phyloP scores from a whole-genome alignment of 2,888 invertebrate genomes.

The Protonemura montana region DNA sequence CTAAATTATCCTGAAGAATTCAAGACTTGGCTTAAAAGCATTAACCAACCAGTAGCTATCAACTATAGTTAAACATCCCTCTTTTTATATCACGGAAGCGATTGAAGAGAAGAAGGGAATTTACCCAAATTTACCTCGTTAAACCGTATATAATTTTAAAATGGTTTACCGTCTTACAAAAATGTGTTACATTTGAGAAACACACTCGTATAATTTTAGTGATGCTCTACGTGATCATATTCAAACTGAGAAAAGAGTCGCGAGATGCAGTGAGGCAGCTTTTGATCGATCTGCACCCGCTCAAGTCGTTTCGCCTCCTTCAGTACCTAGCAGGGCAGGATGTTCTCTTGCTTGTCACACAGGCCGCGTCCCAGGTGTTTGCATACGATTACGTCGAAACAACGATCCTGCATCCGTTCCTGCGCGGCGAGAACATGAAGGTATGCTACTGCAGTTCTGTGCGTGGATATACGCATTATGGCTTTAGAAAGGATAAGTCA shows the following conservation, averaged over 20 bases:
- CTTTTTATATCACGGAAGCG: too few relatives aligned
- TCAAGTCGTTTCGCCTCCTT: background rate
- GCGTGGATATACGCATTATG: too few relatives aligned
- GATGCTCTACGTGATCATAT: conserved; percentile 24
- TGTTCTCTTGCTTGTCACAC: background rate
- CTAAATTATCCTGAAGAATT: too few relatives aligned
- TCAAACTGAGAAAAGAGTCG: background rate
- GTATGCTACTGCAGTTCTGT: background rate
- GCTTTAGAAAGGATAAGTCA: too few relatives aligned
- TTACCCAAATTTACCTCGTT: too few relatives aligned
- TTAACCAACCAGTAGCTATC: too few relatives aligned
- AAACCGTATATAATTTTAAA: too few relatives aligned
- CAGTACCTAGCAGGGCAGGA: background rate
- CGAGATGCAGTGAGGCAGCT: background rate
- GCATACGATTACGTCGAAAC: conserved; percentile 1
- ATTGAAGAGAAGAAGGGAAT: too few relatives aligned
- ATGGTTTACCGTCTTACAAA: too few relatives aligned
- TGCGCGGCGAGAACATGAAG: conserved; percentile 13
- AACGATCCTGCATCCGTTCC: conserved; percentile 5
- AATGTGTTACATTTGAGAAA: too few relatives aligned
- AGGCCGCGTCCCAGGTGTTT: conserved; percentile 2
- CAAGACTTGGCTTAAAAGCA: too few relatives aligned
- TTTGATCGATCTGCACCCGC: conserved; percentile 13
- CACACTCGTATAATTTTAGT: background rate
- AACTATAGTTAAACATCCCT: too few relatives aligned